Conservation (phyloP, 2,888 invertebrate species). For the Patella caerulea region DNA sequence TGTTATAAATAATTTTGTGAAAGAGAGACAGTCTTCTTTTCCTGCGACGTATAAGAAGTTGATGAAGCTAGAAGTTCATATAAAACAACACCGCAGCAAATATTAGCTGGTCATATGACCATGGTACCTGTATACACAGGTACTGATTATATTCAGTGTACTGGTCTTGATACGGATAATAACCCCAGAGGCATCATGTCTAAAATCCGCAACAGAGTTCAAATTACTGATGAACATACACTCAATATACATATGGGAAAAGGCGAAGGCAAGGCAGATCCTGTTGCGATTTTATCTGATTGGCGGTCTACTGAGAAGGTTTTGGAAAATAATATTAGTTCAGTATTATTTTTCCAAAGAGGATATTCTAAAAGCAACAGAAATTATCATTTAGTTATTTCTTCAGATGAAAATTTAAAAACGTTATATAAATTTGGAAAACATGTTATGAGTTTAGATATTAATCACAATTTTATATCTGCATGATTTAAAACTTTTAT, state of each 20-base stretch:
- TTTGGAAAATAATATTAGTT: background rate
- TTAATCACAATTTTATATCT: background rate
- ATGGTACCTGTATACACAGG: background rate
- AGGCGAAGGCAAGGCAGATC: background rate
- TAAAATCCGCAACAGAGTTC: background rate
- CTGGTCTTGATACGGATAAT: background rate
- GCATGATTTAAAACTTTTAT: background rate
- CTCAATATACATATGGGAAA: background rate
- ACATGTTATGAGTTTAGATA: conserved; percentile 2
- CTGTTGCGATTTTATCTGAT: background rate
- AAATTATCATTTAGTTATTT: background rate
- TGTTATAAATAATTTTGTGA: too few relatives aligned
- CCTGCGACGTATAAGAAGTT: too few relatives aligned
- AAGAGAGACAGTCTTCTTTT: too few relatives aligned
- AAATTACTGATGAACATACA: background rate
- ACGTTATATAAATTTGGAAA: background rate
- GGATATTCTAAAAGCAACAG: background rate
- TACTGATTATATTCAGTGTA: background rate
- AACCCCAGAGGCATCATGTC: background rate
- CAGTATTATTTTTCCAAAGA: conserved; percentile 1
- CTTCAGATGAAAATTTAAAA: conserved; percentile 1
- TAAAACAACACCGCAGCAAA: background rate
- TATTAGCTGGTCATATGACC: background rate
- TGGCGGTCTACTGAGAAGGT: background rate
- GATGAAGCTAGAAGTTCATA: background rate